Conservation (phyloP, 2,888 invertebrate genomes). For the Acanthosepion pharaonis region DNA sequence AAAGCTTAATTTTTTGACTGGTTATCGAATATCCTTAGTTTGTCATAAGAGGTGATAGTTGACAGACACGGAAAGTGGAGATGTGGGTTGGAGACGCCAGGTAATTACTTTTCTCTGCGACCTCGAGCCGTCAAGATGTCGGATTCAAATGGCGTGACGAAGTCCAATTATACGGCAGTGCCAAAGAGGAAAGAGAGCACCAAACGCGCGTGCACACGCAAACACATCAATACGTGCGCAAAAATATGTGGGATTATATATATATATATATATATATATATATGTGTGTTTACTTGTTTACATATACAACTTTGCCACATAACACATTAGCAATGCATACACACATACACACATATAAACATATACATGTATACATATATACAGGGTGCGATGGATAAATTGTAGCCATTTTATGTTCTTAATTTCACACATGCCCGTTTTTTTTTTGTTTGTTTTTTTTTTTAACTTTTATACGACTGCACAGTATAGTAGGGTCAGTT, state of each 20-base stretch:
- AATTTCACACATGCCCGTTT: no score
- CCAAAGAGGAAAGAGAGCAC: neutral
- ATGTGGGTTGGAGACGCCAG: neutral
- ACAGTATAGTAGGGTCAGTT: no score
- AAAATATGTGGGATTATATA: neutral
- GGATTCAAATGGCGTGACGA: neutral
- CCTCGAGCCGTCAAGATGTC: constrained; percentile 20
- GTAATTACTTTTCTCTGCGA: neutral
- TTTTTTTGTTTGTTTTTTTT: no score
- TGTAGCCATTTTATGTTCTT: no score
- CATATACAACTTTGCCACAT: no score
- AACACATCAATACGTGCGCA: neutral
- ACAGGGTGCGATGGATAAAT: no score
- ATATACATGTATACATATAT: no score
- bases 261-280: neutral
- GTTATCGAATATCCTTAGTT: constrained; percentile 18
- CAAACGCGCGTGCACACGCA: neutral
- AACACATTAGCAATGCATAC: no score
- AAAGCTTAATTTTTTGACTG: neutral
- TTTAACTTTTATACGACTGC: no score
- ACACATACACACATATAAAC: no score
- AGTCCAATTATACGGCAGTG: neutral
- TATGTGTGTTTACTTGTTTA: neutral
- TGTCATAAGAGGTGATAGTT: neutral
- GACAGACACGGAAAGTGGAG: neutral